Percentiles rank a stretch among this genome's conserved stretches.
These are phyloP conservation scores for Bombus sibiricus DNA, from an alignment of 1,140 invertebrate species.

Conservation along the genomic window DNA sequence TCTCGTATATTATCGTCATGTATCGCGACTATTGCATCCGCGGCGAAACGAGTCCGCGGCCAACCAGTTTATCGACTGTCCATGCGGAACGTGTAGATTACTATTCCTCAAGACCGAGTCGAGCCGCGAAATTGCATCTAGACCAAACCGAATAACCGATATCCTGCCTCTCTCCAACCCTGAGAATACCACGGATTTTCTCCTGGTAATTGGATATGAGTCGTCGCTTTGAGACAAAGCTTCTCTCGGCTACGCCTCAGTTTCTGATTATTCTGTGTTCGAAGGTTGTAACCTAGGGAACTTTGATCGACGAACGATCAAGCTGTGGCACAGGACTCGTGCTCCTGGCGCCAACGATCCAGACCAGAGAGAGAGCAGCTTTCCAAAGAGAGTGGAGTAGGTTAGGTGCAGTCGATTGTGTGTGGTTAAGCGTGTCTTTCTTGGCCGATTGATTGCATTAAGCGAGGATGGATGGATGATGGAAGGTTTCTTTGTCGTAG, in stretches of 20 bases:
- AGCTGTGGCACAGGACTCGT: background rate
- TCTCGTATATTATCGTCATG: background rate
- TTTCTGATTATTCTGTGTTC: conserved; percentile 12
- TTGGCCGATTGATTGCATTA: background rate
- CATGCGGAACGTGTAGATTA: conserved; percentile 36
- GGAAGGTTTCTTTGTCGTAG: background rate
- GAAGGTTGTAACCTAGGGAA: conserved; percentile 5
- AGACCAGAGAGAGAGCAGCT: background rate
- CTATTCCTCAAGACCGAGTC: conserved; percentile 59
- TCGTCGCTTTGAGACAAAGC: conserved; percentile 12
- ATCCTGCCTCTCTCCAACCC: background rate
- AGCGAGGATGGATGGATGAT: background rate
- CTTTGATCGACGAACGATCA: conserved; percentile 1
- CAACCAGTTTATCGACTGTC: conserved; percentile 46
- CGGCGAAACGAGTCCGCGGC: conserved; percentile 7
- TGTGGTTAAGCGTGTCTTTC: background rate
- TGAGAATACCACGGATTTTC: conserved; percentile 56
- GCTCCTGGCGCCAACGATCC: background rate
- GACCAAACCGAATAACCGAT: conserved; percentile 51
- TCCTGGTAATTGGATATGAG: conserved; percentile 57
- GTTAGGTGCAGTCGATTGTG: background rate
- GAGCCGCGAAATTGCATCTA: conserved; percentile 57
- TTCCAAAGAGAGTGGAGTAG: background rate
- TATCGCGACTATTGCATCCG: background rate
- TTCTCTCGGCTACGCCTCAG: background rate